phyloP scores from a whole-genome alignment of 1,140 invertebrate genomes.

The Drosophila baimaii region DNA sequence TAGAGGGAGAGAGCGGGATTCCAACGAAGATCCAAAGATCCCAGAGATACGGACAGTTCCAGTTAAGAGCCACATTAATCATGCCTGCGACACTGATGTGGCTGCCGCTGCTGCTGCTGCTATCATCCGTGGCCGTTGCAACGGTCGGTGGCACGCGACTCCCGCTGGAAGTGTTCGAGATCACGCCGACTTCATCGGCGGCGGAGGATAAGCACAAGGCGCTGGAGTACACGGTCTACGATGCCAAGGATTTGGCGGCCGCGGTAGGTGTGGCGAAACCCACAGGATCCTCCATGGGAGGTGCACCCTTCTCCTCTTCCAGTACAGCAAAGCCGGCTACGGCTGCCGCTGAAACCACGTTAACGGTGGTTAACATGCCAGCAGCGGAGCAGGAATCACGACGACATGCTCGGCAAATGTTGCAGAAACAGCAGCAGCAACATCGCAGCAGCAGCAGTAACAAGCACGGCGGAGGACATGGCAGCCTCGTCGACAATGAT shows the following conservation, averaged over 20 bases:
- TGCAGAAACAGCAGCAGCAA: slow-evolving; percentile 58
- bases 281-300: slow-evolving; percentile 5
- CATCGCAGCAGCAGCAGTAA: slow-evolving; percentile 57
- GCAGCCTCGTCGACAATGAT: slow-evolving; percentile 56
- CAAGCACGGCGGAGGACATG: slow-evolving; percentile 26
- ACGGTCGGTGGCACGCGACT: slow-evolving; percentile 68
- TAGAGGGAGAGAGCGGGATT: not conserved
- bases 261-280: slow-evolving; percentile 1
- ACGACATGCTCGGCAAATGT: slow-evolving; percentile 71
- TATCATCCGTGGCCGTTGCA: slow-evolving; percentile 43
- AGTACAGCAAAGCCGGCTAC: slow-evolving; percentile 34
- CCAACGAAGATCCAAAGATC: slow-evolving; percentile 6
- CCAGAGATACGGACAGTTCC: slow-evolving; percentile 1
- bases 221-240: slow-evolving; percentile 72
- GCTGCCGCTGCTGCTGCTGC: slow-evolving; percentile 54
- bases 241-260: slow-evolving; percentile 69
- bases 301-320: not conserved
- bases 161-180: slow-evolving; percentile 80
- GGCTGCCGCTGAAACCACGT: not conserved
- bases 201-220: slow-evolving; percentile 70
- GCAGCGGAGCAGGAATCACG: slow-evolving; percentile 35
- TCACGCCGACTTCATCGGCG: slow-evolving; percentile 62
- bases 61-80: slow-evolving; percentile 39
- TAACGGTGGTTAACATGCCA: slow-evolving; percentile 70
- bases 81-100: slow-evolving; percentile 48